A percentile compares a stretch with the other conserved stretches of the same genome.
Evolutionary conservation across 2,888 invertebrate species (phyloP).

Genomic region (Galeruca laticollis): DNA sequence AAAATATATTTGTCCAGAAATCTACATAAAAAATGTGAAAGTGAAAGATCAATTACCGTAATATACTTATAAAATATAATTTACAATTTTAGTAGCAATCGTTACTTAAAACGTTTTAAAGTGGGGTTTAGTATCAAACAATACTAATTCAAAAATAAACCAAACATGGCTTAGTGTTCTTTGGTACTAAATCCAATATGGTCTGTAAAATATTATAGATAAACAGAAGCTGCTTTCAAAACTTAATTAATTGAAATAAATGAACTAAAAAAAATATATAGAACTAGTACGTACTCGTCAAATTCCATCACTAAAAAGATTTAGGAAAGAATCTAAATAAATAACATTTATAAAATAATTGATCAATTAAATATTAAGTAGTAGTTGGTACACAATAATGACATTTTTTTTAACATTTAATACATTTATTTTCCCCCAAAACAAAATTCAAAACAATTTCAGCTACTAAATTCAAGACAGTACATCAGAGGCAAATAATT

Average conservation of each 20-base stretch:
- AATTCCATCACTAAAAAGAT: conserved; percentile 49
- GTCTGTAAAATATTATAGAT: conserved; percentile 31
- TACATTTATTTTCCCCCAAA: conserved; percentile 44
- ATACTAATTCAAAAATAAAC: conserved; percentile 34
- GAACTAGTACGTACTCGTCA: conserved; percentile 55
- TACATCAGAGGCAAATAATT: conserved; percentile 28
- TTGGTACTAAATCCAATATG: conserved; percentile 27
- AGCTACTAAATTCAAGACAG: conserved; percentile 29
- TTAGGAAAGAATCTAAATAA: conserved; percentile 49
- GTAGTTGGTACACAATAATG: conserved; percentile 42
- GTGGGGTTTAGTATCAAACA: conserved; percentile 29
- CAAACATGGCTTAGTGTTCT: conserved; percentile 27
- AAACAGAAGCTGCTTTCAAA: conserved; percentile 50
- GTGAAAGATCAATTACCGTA: conserved; percentile 53
- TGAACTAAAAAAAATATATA: conserved; percentile 44
- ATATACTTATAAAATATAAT: conserved; percentile 50
- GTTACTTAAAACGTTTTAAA: conserved; percentile 27
- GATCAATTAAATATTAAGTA: conserved; percentile 41
- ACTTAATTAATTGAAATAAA: conserved; percentile 32
- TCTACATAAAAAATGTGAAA: conserved; percentile 61
- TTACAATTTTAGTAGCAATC: conserved; percentile 47
- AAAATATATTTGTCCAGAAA: conserved; percentile 63
- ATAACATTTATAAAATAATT: conserved; percentile 52
- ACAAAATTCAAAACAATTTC: conserved; percentile 32
- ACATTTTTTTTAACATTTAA: conserved; percentile 47